Evolutionary conservation across 53 echinoderm and acorn worm species (phyloP), one percentile per base, ranked within the genome.

Genomic region (Echinometra lucunter): DNA sequence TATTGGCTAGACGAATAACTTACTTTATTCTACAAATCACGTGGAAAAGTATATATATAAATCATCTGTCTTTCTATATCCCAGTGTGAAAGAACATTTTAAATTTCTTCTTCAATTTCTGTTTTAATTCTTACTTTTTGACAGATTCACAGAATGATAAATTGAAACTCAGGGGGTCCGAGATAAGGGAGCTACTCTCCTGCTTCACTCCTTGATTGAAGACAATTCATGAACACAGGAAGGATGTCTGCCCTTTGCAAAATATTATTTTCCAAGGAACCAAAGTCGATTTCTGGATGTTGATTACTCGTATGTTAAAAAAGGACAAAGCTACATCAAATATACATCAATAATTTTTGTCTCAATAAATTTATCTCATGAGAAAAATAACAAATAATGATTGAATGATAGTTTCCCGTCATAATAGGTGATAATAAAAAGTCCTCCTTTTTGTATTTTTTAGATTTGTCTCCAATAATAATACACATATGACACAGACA

Each of bases 11-110:
- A 96, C 95, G 96, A 98, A 98, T 98, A 98, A 98, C 97, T 98
- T 98, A 98, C 95, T 96, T 96, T 98, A 97, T 96, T 98, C 98
- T 98, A 98, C 98, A 98, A 97, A 97, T 98, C 96, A 97, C 96
- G 97, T 97, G 97, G 97, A 96, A 98, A 97, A 97, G 98, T 97
- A 97, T 98, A 98, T 97, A 96, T 95, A 97, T 97, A 96, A 97
- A 97, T 96, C 95, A 98, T 98, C 94, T 89, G 95, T 95, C 94
- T 94, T 95, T 95, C 94, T 83, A 38, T 94, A 40, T 83, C 85
- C 44, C 58, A 38, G 42, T 83, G 94, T 94, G 94, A 94, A 94
- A 94, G 94, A 94, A 85, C 94, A 94, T n/a, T 82, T 85, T 63
- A 89, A 58, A 94, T 67, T 92, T 40, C 28, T 90, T 83, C 88